A percentile compares a stretch with the other conserved stretches of the same genome.
Conservation (phyloP, 2,797 vertebrate genomes). For the Syngnathus rostellatus region DNA sequence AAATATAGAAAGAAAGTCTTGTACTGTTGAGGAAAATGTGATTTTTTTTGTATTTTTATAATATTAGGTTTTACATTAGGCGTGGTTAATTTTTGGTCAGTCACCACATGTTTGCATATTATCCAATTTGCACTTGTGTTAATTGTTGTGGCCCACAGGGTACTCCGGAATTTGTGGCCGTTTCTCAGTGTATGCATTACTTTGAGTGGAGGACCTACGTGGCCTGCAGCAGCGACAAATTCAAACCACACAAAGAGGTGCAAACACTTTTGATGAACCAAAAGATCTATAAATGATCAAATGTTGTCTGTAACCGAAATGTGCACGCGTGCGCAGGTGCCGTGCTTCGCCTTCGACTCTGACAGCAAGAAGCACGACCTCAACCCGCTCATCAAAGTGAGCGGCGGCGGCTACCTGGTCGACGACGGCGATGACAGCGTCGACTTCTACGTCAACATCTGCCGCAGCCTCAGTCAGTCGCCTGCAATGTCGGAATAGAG, state of each 20-base stretch:
- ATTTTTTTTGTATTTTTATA: background rate
- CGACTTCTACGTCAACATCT: constrained; percentile 89
- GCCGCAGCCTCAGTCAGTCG: constrained; percentile 83
- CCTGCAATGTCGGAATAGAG: background rate
- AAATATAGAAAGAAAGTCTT: background rate
- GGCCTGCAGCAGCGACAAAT: constrained; percentile 81
- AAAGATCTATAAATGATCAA: too few relatives aligned
- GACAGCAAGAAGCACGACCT: constrained; percentile 85
- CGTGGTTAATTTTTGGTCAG: too few relatives aligned
- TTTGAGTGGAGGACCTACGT: constrained; percentile 90
- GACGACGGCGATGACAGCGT: constrained; percentile 76
- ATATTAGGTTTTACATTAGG: too few relatives aligned
- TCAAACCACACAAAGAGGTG: constrained; percentile 90
- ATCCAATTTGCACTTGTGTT: too few relatives aligned
- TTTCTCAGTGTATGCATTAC: constrained; percentile 84
- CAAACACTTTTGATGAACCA: constrained; percentile 12
- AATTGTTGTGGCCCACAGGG: constrained; percentile 64
- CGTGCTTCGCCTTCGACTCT: constrained; percentile 81
- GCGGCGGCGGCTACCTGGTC: constrained; percentile 79
- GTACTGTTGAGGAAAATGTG: background rate
- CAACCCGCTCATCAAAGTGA: constrained; percentile 81
- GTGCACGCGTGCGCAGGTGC: constrained; percentile 70
- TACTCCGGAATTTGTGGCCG: constrained; percentile 84
- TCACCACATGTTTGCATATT: too few relatives aligned
- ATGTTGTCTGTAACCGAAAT: background rate